These are phyloP conservation scores for Phortica magna DNA, from an alignment of 2,888 invertebrate genomes.

Conservation along the genomic window DNA sequence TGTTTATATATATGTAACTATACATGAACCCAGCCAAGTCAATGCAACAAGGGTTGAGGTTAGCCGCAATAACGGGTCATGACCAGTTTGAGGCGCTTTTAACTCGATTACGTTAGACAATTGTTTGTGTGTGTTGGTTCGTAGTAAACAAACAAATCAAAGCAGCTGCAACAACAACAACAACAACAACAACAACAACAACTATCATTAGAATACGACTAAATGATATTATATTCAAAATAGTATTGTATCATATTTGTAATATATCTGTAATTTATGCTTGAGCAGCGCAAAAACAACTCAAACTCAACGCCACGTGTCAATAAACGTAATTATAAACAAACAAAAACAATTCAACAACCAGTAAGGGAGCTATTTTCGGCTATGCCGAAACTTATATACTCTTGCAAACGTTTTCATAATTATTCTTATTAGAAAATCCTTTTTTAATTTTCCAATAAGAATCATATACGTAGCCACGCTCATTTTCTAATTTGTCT, in stretches of 20 bases:
- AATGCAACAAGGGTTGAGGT: constrained; percentile 34
- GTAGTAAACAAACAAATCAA: background rate
- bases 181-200: constrained; percentile 44
- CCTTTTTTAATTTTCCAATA: too few relatives aligned
- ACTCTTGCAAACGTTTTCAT: too few relatives aligned
- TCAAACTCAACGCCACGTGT: background rate
- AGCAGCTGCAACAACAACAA: constrained; percentile 41
- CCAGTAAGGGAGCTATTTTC: too few relatives aligned
- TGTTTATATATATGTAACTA: background rate
- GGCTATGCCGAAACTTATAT: too few relatives aligned
- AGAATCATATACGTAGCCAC: too few relatives aligned
- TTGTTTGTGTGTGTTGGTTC: background rate
- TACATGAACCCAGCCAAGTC: background rate
- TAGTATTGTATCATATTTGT: constrained; percentile 14
- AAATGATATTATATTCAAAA: constrained; percentile 20
- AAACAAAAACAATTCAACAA: too few relatives aligned
- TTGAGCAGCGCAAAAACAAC: background rate
- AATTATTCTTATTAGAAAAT: too few relatives aligned
- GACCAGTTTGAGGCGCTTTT: constrained; percentile 54
- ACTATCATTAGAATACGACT: constrained; percentile 42
- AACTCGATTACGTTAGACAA: constrained; percentile 25
- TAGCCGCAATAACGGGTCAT: constrained; percentile 51
- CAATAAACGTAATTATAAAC: background rate
- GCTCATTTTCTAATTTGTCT: too few relatives aligned
- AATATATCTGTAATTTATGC: constrained; percentile 20